Evolutionary conservation across 2,888 invertebrate species (phyloP).

Genomic region (Entomobrya multifasciata): DNA sequence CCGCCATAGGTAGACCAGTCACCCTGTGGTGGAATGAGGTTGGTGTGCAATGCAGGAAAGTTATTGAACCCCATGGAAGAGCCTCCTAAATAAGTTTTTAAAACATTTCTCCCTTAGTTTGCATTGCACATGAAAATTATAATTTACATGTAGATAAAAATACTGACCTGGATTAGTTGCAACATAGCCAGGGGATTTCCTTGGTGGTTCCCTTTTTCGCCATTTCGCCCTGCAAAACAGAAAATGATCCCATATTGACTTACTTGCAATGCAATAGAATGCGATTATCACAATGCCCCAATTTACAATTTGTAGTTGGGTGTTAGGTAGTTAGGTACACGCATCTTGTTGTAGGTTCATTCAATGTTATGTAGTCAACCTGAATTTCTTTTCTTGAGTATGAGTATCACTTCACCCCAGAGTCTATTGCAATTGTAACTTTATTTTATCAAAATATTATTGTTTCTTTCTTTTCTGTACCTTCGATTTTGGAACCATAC

Average conservation of each 20-base stretch:
- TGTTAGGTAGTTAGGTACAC: no score
- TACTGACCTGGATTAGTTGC: conserved; percentile 79
- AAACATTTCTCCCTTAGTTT: no score
- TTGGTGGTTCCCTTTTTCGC: conserved; percentile 95
- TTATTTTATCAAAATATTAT: no score
- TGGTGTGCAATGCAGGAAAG: conserved; percentile 74
- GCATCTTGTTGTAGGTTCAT: no score
- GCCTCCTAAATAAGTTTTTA: no score
- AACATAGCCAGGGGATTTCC: conserved; percentile 85
- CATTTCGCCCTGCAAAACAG: conserved; percentile 87
- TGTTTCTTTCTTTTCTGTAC: conserved; percentile 44
- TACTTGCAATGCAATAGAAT: neutral
- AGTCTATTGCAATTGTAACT: no score
- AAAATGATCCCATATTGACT: no score
- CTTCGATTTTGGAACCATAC: conserved; percentile 95
- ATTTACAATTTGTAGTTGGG: neutral
- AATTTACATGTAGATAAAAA: no score
- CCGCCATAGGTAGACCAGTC: conserved; percentile 77
- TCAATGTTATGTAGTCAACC: no score
- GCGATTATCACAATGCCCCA: neutral
- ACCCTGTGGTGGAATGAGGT: conserved; percentile 75
- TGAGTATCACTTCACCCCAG: neutral
- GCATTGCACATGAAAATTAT: no score
- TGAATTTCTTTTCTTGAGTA: no score
- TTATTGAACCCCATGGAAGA: conserved; percentile 77